Evolutionary conservation across 2,113 vertebrate genomes (phyloP), one percentile per base, ranked within the genome.

Genomic region (Ardeotis arabs): DNA sequence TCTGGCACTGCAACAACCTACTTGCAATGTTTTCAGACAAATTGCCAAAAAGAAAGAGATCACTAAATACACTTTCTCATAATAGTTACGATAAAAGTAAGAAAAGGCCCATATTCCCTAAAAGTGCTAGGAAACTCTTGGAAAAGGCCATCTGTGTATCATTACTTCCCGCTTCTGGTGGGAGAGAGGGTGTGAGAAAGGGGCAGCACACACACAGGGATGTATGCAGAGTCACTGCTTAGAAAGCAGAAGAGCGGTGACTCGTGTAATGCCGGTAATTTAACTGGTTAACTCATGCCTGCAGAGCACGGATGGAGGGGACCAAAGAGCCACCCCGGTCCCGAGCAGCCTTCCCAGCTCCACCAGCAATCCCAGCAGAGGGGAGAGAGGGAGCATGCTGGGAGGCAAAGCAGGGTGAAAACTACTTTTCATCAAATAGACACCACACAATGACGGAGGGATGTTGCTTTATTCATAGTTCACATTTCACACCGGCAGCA

Each of bases 221-320:
- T 88, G 53, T 28, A 45, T 33, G 70, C 74, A 87, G 85, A 92
- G 90, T 68, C 89, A 80, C 88, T 97, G 87, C 91, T 97, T 94
- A 85, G 91, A 91, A 95, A 96, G 94, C 81, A 96, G 27, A 94
- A 84, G 78, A 87, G 91, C 83, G 22, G 56, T 76, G 93, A 97
- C 86, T 97, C 74, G 31, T 87, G 75, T 96, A 95, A 97, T 76
- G 84, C 35, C 4, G 2, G 49, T 80, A 45, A 97, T 95, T 88
- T 90, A 80, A 97, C 82, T 84, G 82, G 90, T 80, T 90, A 97
- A 94, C 74, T 96, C 96, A 86, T 25, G 93, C 79, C 88, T 94
- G 60, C 83, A 91, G 82, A 84, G 35, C 12, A 49, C 0, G 4
- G 50, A 19, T 18, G 39, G 52, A 89, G 78, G 53, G 49, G 28